Evolutionary conservation across 2,113 vertebrate genomes (phyloP), one percentile per base, ranked within the genome.

Genomic region (Oxygymnocypris stewartii): DNA sequence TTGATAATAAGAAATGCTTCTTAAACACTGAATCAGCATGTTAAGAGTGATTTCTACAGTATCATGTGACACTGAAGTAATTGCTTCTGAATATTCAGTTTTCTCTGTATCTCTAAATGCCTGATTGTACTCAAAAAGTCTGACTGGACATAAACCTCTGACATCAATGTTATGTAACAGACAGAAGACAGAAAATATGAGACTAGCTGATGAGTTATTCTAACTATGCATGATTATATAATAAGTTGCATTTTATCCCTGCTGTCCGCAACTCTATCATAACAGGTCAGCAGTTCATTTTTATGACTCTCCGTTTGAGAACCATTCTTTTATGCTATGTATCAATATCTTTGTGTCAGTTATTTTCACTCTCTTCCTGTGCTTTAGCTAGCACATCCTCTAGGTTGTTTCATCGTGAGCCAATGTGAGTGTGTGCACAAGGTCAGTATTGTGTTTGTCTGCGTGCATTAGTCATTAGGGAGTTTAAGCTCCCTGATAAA

Each of bases 401-500:
- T 51, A 31, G 59, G 23, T 82, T 47, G 79, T 44, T 78, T 76
- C 51, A 61, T 57, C 61, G 14, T 86, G 65, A 40, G 40, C 59
- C 12, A 44, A n/a, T 6, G 12, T 71, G 85, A 59, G 79, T 81
- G 61, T 85, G 65, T 44, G 31, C 49, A 78, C 28, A 78, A 57
- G 67, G 67, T 84, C 47, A 25, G 69, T 37, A 61, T 75, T 84
- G 71, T 84, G 71, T 77, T 25, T 28, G 74, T 84, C 57, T 84
- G 79, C 25, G 11, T 79, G 78, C 10, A 47, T 85, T 73, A 80
- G 78, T 88, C 87, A 84, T 79, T 79, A 79, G 75, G 51, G 82
- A 84, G 82, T 80, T 84, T 25, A 47, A 77, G 61, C 6, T 35
- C 16, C 76, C 16, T n/a, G 65, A 65, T 78, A 59, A 42, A 40